A percentile compares a stretch with the other conserved stretches of the same genome.
Evolutionary conservation across 1,140 invertebrate genomes (phyloP).

Genomic region (Lordiphosa mommai): DNA sequence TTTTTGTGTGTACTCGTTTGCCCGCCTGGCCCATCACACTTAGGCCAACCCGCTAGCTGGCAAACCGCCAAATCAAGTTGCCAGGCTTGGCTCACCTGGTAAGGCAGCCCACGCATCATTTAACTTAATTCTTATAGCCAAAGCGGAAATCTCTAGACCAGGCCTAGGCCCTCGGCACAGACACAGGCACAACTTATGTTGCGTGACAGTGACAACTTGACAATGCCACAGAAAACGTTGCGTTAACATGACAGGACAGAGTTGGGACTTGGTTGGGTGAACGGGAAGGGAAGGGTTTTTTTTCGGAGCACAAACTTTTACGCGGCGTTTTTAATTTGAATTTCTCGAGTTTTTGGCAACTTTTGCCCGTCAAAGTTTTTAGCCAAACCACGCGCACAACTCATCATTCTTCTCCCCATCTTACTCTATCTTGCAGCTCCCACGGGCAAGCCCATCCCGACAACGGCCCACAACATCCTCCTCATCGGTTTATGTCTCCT

Average conservation of each 20-base stretch:
- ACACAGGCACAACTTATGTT: slow-evolving; percentile 65
- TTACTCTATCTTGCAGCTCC: slow-evolving; percentile 82
- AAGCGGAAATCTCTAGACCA: slow-evolving; percentile 14
- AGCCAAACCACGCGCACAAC: slow-evolving; percentile 19
- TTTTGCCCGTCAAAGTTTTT: slow-evolving; percentile 49
- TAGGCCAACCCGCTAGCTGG: slow-evolving; percentile 9
- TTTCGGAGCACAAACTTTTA: slow-evolving; percentile 41
- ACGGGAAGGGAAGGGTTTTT: neutral
- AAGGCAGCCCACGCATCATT: slow-evolving; percentile 61
- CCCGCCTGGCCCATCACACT: too few relatives aligned
- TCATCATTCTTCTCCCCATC: neutral
- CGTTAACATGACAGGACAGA: slow-evolving; percentile 41
- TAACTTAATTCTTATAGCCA: slow-evolving; percentile 50
- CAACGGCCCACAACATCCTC: slow-evolving; percentile 86
- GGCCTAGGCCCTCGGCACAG: slow-evolving; percentile 4
- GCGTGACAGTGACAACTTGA: slow-evolving; percentile 78
- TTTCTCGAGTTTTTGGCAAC: slow-evolving; percentile 60
- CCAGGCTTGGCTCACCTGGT: slow-evolving; percentile 26
- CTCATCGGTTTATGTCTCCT: slow-evolving; percentile 86
- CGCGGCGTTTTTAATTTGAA: slow-evolving; percentile 68
- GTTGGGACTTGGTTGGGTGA: neutral
- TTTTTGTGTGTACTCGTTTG: too few relatives aligned
- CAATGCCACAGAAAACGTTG: slow-evolving; percentile 72
- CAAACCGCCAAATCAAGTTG: slow-evolving; percentile 40
- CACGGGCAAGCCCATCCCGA: slow-evolving; percentile 86